Conservation (phyloP, 2,888 invertebrate species). For the Panzeria rudis region DNA sequence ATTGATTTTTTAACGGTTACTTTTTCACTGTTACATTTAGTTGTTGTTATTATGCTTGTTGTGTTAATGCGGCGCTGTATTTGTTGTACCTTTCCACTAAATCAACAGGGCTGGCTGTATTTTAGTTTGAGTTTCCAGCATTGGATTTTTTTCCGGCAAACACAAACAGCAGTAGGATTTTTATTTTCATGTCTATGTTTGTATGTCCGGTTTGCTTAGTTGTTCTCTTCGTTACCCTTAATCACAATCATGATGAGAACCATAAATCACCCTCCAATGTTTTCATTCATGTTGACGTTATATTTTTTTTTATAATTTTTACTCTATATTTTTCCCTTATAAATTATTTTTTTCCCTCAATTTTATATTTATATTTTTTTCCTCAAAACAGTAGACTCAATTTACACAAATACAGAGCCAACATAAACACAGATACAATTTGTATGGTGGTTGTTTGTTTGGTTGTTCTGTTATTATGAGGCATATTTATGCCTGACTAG, state of each 20-base stretch:
- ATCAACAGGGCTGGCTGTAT: conserved; percentile 63
- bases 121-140: conserved; percentile 54
- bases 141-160: not conserved
- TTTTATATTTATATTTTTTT: conserved; percentile 48
- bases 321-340: conserved; percentile 56
- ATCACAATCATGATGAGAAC: conserved; percentile 50
- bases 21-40: conserved; percentile 17
- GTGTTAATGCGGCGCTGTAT: conserved; percentile 14
- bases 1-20: conserved; percentile 72
- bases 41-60: not conserved
- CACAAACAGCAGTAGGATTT: conserved; percentile 25
- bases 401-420: conserved; percentile 1
- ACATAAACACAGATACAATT: not conserved
- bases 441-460: conserved; percentile 31
- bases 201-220: conserved; percentile 37
- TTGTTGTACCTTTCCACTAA: conserved; percentile 44
- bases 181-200: not conserved
- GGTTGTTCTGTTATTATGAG: conserved; percentile 19
- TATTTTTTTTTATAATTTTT: conserved; percentile 20
- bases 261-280: conserved; percentile 69
- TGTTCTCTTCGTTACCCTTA: conserved; percentile 64
- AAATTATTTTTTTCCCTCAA: conserved; percentile 53
- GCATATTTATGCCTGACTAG: conserved; percentile 61
- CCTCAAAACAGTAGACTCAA: conserved; percentile 38
- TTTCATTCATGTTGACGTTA: conserved; percentile 47